phyloP scores from a whole-genome alignment of 2,113 vertebrate species.

The Terrapene triunguis region DNA sequence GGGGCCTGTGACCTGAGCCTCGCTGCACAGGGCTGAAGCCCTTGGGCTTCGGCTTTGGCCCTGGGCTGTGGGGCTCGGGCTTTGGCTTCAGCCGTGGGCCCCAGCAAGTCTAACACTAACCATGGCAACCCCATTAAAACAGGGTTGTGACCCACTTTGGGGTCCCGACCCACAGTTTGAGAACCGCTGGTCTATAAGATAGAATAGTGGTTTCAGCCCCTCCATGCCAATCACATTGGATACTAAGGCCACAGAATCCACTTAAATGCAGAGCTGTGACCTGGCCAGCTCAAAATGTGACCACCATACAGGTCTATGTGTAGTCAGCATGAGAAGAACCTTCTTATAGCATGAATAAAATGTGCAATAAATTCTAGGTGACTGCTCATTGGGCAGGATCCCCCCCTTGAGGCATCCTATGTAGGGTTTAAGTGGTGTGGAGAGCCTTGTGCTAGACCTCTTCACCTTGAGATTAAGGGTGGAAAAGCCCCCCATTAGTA shows the following conservation, averaged over 20 bases:
- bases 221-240: neutral
- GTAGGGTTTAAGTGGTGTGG: neutral
- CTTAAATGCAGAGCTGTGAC: neutral
- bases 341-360: neutral
- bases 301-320: neutral
- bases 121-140: too few species aligned
- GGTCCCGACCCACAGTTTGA: too few species aligned
- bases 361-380: neutral
- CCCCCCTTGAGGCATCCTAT: rapidly evolving
- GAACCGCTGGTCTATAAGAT: neutral
- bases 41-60: too few species aligned
- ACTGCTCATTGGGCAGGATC: neutral
- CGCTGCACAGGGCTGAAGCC: too few species aligned
- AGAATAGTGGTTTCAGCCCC: neutral
- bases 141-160: too few species aligned
- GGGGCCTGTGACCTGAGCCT: too few species aligned
- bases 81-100: too few species aligned
- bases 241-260: neutral
- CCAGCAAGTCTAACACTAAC: too few species aligned
- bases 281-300: neutral
- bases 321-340: neutral
- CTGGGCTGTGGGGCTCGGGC: too few species aligned
- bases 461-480: neutral
- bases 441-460: neutral
- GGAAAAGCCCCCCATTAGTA: neutral